Percentiles rank a stretch among this genome's conserved stretches.
Evolutionary conservation across 1,140 invertebrate genomes (phyloP).

Genomic region (Orchesella cincta): DNA sequence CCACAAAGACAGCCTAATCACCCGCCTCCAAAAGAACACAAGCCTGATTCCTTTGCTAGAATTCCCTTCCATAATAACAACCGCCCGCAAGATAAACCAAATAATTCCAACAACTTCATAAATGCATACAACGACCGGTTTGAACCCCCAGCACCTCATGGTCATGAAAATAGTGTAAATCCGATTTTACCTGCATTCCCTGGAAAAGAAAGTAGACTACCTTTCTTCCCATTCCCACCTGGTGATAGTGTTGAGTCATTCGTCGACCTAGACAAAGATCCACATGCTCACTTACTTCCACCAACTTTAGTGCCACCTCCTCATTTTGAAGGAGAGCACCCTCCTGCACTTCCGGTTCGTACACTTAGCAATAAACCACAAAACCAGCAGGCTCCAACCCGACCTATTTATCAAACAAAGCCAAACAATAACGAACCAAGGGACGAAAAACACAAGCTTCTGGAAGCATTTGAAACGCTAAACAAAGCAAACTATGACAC

Average conservation of each 20-base stretch:
- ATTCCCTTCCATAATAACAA: background rate
- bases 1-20: background rate
- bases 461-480: constrained; percentile 46
- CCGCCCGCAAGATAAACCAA: background rate
- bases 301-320: background rate
- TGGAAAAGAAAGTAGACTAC: background rate
- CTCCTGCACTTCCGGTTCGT: background rate
- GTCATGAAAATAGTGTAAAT: background rate
- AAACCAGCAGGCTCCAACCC: constrained; percentile 23
- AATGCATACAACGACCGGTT: constrained; percentile 13
- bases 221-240: background rate
- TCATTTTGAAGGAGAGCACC: background rate
- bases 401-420: background rate
- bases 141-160: constrained; percentile 21
- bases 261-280: constrained; percentile 17
- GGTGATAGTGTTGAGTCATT: background rate
- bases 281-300: constrained; percentile 2
- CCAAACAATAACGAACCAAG: constrained; percentile 1
- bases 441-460: constrained; percentile 41
- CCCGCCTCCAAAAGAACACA: background rate
- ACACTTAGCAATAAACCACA: background rate
- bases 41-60: background rate
- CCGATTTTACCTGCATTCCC: background rate
- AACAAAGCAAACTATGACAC: constrained; percentile 43
- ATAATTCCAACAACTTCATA: background rate